A percentile compares a stretch with the other conserved stretches of the same genome.
phyloP scores from a whole-genome alignment of 2,113 vertebrate species.

The Promerops cafer region DNA sequence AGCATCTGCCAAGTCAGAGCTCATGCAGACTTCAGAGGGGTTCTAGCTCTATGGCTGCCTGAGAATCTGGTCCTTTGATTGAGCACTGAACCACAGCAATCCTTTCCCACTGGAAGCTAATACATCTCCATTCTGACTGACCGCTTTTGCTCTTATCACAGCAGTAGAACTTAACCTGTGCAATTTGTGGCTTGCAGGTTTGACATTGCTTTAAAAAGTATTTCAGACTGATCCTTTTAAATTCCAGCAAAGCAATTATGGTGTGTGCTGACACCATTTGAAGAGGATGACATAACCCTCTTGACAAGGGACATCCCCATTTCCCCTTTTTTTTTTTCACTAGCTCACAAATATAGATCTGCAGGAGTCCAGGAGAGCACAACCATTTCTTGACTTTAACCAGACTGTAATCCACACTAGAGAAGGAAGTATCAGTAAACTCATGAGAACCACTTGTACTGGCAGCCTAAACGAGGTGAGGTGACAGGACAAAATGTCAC shows the following conservation, averaged over 20 bases:
- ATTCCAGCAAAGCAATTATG: not conserved
- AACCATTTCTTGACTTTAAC: not conserved
- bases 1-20: not conserved
- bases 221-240: not conserved
- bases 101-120: not conserved
- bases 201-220: not conserved
- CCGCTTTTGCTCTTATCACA: not conserved
- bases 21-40: not conserved
- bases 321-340: not conserved
- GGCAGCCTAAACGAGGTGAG: not conserved
- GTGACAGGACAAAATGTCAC: too few species aligned
- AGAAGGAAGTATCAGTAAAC: not conserved
- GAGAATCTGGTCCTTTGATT: not conserved
- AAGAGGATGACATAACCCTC: not conserved
- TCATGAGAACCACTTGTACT: not conserved
- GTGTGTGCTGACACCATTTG: accelerated
- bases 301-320: not conserved
- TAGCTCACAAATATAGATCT: not conserved
- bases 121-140: not conserved
- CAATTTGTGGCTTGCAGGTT: not conserved
- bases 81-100: not conserved
- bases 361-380: not conserved
- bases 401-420: not conserved
- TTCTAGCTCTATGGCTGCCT: not conserved
- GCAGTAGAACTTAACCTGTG: not conserved